Evolutionary conservation across 37 sponge, comb jelly and placozoan genomes (phyloP).

Genomic region (Ianthella basta): DNA sequence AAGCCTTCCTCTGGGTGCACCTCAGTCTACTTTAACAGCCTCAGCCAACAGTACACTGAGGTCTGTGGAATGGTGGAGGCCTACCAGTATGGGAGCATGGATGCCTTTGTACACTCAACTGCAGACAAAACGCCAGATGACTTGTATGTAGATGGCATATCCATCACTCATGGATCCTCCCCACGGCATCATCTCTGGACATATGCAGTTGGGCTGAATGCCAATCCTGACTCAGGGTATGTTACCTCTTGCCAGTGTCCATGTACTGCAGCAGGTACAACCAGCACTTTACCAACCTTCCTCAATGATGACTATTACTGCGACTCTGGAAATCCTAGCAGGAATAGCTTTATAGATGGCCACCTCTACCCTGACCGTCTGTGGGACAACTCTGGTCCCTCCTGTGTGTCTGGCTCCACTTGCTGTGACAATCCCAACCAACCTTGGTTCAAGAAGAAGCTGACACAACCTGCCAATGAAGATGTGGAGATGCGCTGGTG

Average conservation of each 20-base stretch:
- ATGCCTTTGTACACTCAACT: neutral
- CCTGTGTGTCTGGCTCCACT: conserved; percentile 1
- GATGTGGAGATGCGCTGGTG: conserved; percentile 24
- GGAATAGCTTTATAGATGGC: neutral
- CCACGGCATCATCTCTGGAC: neutral
- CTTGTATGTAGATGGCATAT: conserved; percentile 9
- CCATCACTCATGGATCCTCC: neutral
- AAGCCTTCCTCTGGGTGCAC: neutral
- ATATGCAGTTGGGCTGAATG: neutral
- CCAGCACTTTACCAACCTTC: neutral
- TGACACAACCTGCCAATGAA: neutral
- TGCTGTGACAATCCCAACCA: conserved; percentile 20
- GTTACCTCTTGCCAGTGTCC: neutral
- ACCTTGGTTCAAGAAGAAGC: conserved; percentile 18
- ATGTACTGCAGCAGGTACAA: neutral
- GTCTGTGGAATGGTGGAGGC: conserved; percentile 23
- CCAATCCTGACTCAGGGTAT: neutral
- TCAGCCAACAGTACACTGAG: neutral
- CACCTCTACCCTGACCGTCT: neutral
- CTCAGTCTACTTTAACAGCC: conserved; percentile 9
- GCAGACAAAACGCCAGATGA: neutral
- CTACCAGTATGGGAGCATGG: conserved; percentile 12
- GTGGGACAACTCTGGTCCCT: neutral
- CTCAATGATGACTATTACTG: neutral
- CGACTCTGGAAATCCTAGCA: neutral